phyloP scores from a whole-genome alignment of 2,113 vertebrate species.

The Myanophis thanlyinensis region DNA sequence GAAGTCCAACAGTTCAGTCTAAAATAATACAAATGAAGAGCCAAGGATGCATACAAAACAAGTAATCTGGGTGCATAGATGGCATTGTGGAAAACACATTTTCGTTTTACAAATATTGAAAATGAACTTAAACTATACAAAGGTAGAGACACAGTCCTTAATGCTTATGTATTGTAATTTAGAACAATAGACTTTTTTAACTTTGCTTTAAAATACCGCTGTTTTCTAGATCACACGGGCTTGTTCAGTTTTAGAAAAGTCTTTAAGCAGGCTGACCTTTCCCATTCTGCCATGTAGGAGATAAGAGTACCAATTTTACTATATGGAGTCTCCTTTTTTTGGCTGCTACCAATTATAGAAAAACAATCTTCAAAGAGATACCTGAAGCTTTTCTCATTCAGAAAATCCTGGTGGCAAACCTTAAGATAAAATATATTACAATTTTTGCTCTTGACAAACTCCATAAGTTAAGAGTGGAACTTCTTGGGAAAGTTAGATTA shows the following conservation, averaged over 20 bases:
- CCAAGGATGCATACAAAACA: background rate
- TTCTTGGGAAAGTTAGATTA: background rate
- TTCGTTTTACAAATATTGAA: background rate
- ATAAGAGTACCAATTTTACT: background rate
- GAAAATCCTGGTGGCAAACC: background rate
- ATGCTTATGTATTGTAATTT: background rate
- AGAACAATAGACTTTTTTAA: background rate
- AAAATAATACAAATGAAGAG: background rate
- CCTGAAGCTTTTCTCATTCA: background rate
- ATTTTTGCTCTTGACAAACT: background rate
- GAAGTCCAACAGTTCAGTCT: background rate
- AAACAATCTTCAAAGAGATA: background rate
- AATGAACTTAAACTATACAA: background rate
- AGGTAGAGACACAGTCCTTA: background rate
- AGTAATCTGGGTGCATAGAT: background rate
- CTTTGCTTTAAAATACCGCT: background rate
- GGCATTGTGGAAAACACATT: background rate
- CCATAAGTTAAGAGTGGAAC: background rate
- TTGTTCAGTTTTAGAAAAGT: background rate
- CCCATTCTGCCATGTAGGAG: background rate
- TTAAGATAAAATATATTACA: background rate
- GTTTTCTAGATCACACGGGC: background rate
- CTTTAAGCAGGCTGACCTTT: background rate
- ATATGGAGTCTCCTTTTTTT: background rate
- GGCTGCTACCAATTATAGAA: background rate